A percentile compares a stretch with the other conserved stretches of the same genome.
phyloP scores from a whole-genome alignment of 1,140 invertebrate species.

The Chionoecetes opilio region DNA sequence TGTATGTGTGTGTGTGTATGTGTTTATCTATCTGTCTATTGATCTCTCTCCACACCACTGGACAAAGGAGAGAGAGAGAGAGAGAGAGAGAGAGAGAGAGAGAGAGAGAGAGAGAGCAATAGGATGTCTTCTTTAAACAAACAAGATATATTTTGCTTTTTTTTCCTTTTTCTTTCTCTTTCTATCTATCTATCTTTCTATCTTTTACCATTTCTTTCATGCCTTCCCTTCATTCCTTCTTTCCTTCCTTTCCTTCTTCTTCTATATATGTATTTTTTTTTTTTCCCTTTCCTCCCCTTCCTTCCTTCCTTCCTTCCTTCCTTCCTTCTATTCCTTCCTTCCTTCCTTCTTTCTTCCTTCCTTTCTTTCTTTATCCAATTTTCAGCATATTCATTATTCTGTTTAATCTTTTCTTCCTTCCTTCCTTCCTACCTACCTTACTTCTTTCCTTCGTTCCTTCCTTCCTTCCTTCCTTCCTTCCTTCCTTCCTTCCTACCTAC shows the following conservation, averaged over 20 bases:
- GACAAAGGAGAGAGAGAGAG: constrained; percentile 27
- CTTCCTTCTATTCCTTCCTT: not conserved
- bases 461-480: too few species aligned
- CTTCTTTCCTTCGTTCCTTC: too few species aligned
- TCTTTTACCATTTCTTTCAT: not conserved
- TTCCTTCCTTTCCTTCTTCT: not conserved
- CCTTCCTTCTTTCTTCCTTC: not conserved
- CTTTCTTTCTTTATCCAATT: not conserved
- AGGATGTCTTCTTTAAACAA: not conserved
- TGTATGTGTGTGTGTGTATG: constrained; percentile 9
- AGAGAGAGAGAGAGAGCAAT: constrained; percentile 12
- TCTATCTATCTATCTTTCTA: not conserved
- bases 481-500: too few species aligned
- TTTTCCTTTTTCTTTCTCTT: not conserved
- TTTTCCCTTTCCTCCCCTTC: not conserved
- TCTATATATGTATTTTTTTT: not conserved
- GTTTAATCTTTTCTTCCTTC: too few species aligned
- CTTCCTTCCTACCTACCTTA: too few species aligned
- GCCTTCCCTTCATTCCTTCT: not conserved
- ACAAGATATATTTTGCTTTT: not conserved
- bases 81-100: constrained; percentile 15
- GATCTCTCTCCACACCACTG: not conserved
- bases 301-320: not conserved
- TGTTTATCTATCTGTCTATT: constrained; percentile 30
- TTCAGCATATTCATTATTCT: too few species aligned